Conservation (phyloP, 2,888 invertebrate species). For the Coenonympha glycerion region DNA sequence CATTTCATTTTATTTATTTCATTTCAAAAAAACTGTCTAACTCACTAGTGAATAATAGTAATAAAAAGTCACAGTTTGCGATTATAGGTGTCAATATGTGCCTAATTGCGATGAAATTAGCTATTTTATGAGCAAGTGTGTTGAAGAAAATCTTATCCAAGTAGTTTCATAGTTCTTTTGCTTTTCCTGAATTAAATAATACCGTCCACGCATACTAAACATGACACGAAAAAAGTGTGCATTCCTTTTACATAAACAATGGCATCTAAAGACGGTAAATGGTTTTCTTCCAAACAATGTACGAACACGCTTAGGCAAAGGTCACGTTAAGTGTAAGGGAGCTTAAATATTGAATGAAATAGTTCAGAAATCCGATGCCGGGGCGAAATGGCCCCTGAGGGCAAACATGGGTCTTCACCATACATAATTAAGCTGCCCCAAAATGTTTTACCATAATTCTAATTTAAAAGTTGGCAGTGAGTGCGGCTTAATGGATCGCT, state of each 20-base stretch:
- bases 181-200: too few relatives aligned
- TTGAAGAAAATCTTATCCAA: too few relatives aligned
- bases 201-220: too few relatives aligned
- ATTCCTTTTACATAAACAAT: neutral
- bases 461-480: constrained; percentile 32
- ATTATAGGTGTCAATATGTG: too few relatives aligned
- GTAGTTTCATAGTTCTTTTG: too few relatives aligned
- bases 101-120: too few relatives aligned
- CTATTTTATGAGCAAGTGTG: too few relatives aligned
- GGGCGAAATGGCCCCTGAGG: constrained; percentile 28
- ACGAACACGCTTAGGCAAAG: constrained; percentile 25
- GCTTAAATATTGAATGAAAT: constrained; percentile 38
- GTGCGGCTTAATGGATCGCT: constrained; percentile 16
- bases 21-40: too few relatives aligned
- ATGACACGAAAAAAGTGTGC: too few relatives aligned
- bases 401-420: constrained; percentile 31
- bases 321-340: constrained; percentile 20
- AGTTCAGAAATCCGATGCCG: constrained; percentile 31
- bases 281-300: constrained; percentile 11
- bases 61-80: too few relatives aligned
- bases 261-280: neutral
- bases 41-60: too few relatives aligned
- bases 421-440: constrained; percentile 38
- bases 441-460: constrained; percentile 35
- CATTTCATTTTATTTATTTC: too few relatives aligned